Evolutionary conservation across 2,797 vertebrate genomes (phyloP), one percentile per base, ranked within the genome.

Genomic region (Spatula versicolor): DNA sequence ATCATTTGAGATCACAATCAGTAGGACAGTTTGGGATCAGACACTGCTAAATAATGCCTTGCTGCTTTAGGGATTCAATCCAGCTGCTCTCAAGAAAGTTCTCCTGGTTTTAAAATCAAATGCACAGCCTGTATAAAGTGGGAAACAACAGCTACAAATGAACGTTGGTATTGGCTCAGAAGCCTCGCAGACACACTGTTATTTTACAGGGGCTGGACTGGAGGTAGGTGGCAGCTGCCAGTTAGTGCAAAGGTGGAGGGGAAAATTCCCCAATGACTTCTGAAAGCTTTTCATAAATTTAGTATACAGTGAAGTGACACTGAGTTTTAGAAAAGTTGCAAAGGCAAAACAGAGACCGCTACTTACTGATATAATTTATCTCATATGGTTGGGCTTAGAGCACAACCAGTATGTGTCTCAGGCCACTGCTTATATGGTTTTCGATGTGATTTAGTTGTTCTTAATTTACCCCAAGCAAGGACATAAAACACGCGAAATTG

Each of bases 71-170:
- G 63, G 76, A 66, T 13, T 81, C 67, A 59, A 35, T 69, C 71
- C 30, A 64, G 79, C 37, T 94, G 45, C 31, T 81, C 60, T 83
- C 30, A 50, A 69, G 74, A 55, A 95, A 92, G 58, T 56, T 79
- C 62, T 84, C 60, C 67, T 41, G 43, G 59, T 90, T 88, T 74
- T 28, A 71, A 91, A 96, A 95, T 39, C 69, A 81, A 79, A 87
- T 8, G 55, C 46, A 54, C 3, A 23, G 50, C 46, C 55, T 77
- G 74, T 67, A 77, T 15, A 26, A 89, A 74, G 31, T 14, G 37
- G 75, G 62, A 86, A 95, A 56, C 30, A 85, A 43, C 31, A 78
- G 35, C 76, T 69, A 83, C 86, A 81, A 79, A 93, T 59, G 84
- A 90, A 74, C 33, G 23, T 63, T 37, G 46, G 20, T 63, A 71